phyloP scores from a whole-genome alignment of 2,113 vertebrate species.

The Microcebus tavaratra region DNA sequence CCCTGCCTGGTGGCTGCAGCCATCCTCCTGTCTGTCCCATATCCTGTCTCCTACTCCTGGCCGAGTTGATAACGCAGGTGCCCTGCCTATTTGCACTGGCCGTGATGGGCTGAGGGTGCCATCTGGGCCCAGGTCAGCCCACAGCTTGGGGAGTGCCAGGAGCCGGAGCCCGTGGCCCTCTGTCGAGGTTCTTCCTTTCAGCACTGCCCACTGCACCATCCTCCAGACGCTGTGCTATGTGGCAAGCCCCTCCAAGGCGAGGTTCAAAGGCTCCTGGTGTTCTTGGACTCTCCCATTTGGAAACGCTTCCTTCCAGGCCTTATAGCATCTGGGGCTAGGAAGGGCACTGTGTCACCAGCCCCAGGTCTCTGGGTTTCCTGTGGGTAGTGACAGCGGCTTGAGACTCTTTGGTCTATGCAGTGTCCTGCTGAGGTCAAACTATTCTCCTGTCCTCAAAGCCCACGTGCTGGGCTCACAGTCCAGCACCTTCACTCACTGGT shows the following conservation, averaged over 20 bases:
- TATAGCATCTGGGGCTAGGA: neutral
- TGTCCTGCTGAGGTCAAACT: neutral
- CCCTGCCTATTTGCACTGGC: too few relatives aligned
- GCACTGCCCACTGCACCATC: fast-evolving
- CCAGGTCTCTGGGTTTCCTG: too few relatives aligned
- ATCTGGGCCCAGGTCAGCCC: too few relatives aligned
- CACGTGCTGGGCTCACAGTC: neutral
- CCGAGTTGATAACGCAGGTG: slow-evolving; percentile 63
- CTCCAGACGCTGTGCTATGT: neutral
- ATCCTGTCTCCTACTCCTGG: slow-evolving; percentile 57
- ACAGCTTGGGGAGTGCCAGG: too few relatives aligned
- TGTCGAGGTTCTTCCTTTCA: neutral
- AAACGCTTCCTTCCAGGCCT: neutral
- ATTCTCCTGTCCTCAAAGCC: neutral
- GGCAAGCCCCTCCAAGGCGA: neutral
- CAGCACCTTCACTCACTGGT: neutral
- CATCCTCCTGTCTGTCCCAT: too few relatives aligned
- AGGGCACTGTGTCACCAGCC: neutral
- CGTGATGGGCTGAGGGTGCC: neutral
- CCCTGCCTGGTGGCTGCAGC: neutral
- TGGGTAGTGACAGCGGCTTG: neutral
- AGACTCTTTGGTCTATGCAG: neutral
- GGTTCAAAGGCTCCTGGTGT: too few relatives aligned
- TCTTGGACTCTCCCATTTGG: neutral
- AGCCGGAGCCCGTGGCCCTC: neutral